Base-by-base conservation (phyloP, 2,113 vertebrate species). In the Pholis gunnellus region DNA sequence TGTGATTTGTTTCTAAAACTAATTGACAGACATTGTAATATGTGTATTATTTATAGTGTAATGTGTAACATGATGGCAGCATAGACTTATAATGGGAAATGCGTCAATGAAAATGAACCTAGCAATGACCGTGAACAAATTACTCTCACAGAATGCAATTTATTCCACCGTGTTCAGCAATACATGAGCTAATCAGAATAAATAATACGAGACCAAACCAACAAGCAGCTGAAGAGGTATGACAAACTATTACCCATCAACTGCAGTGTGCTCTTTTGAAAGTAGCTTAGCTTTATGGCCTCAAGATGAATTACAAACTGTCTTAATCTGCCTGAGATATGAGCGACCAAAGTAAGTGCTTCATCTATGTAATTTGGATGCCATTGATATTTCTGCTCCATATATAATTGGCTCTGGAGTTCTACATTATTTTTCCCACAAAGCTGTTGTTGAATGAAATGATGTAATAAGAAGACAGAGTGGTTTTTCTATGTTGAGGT, bases 131-230 rank as follows among this genome's bases (percentile, higher is more conserved):
- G 10, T 29, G 38, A 31, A 78, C 38, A 81, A 74, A 87, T 85
- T 57, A 38, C 57, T 72, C 40, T 60, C 64, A 31, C 52, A 48
- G 64, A 82, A 78, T 57, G 76, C 61, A 78, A 78, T 90, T 87
- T 85, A 86, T 75, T 78, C 56, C 31, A 20, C 6, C 59, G 8
- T 63, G 61, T 72, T 72, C 63, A 31, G 65, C 61, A 34, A 61
- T 54, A 57, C 67, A 50, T 31, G 17, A 61, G 65, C 34, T 60
- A 64, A 88, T 88, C 66, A 79, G 56, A 83, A 85, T 65, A 83
- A 78, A 85, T 75, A 75, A 64, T 54, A 66, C 31, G 27, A 76
- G 10, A 64, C 27, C 40, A 61, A 75, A 75, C 42, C 77, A 57
- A 81, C 81, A 75, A 17, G 60, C 22, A 29, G 57, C 44, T 79